These are phyloP conservation scores for Thinocorus orbignyianus DNA, from an alignment of 2,113 vertebrate genomes.

Conservation along the genomic window DNA sequence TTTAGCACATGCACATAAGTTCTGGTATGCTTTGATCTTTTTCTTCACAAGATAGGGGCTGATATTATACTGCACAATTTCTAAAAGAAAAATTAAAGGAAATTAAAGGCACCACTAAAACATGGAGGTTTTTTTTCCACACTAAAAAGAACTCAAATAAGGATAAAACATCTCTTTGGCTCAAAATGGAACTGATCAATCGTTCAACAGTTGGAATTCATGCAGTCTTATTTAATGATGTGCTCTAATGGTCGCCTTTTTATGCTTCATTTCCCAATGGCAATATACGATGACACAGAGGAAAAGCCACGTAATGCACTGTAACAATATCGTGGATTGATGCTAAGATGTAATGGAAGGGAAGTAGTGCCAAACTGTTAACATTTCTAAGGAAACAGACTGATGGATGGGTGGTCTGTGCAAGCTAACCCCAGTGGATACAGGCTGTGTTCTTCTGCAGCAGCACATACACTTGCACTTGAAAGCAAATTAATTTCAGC, in stretches of 20 bases:
- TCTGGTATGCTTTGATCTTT: conserved; percentile 29
- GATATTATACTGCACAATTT: background rate
- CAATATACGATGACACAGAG: conserved; percentile 7
- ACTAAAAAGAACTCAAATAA: background rate
- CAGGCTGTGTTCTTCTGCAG: background rate
- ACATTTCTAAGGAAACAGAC: background rate
- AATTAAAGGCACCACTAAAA: conserved; percentile 12
- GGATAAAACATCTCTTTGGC: background rate
- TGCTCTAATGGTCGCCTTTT: conserved; percentile 28
- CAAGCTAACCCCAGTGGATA: background rate
- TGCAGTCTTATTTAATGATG: conserved; percentile 31
- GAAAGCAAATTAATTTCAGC: background rate
- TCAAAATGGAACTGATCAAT: conserved; percentile 30
- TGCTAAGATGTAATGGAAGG: conserved; percentile 3
- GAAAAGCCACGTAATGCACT: conserved; percentile 13
- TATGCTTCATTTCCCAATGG: conserved; percentile 42
- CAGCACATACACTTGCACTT: background rate
- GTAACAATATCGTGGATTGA: background rate
- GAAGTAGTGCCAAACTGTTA: background rate
- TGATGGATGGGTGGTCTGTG: background rate
- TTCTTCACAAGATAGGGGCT: background rate
- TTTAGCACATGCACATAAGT: background rate
- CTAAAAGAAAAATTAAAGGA: conserved; percentile 14
- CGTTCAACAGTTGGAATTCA: conserved; percentile 27
- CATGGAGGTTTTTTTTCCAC: background rate